These are phyloP conservation scores for Grantiella picta DNA, from an alignment of 2,113 vertebrate genomes.

Conservation along the genomic window DNA sequence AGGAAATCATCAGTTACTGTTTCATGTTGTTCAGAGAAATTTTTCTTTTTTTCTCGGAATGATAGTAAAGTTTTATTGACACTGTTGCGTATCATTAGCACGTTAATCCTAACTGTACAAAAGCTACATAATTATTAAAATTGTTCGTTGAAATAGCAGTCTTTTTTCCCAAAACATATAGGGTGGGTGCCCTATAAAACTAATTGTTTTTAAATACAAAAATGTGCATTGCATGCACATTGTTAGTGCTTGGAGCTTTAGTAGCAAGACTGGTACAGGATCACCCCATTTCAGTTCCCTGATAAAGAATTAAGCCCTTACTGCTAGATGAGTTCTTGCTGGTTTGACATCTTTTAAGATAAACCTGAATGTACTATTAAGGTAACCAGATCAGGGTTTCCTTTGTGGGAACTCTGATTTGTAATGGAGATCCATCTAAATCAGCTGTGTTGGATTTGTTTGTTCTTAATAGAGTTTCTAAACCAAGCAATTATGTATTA, in stretches of 20 bases:
- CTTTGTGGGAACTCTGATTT: accelerated
- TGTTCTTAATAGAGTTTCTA: not conserved
- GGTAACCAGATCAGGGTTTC: not conserved
- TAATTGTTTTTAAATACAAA: not conserved
- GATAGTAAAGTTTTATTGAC: not conserved
- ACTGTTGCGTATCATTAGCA: not conserved
- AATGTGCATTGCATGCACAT: too few relatives aligned
- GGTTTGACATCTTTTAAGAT: not conserved
- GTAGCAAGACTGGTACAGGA: not conserved
- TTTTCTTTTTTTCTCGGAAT: not conserved
- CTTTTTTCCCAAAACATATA: not conserved
- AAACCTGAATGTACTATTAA: not conserved
- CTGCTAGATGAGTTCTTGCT: not conserved
- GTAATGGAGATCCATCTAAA: not conserved
- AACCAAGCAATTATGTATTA: not conserved
- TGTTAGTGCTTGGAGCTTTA: not conserved
- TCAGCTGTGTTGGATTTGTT: not conserved
- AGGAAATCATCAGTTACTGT: not conserved
- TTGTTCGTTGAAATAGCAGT: not conserved
- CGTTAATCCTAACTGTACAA: not conserved
- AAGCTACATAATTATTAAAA: not conserved
- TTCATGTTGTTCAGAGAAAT: not conserved
- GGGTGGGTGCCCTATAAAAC: not conserved
- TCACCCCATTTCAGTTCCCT: not conserved
- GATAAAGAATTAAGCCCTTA: not conserved